Evolutionary conservation across 92 coral and sea anemone species (phyloP).

Genomic region (Chrysogorgia sp.): DNA sequence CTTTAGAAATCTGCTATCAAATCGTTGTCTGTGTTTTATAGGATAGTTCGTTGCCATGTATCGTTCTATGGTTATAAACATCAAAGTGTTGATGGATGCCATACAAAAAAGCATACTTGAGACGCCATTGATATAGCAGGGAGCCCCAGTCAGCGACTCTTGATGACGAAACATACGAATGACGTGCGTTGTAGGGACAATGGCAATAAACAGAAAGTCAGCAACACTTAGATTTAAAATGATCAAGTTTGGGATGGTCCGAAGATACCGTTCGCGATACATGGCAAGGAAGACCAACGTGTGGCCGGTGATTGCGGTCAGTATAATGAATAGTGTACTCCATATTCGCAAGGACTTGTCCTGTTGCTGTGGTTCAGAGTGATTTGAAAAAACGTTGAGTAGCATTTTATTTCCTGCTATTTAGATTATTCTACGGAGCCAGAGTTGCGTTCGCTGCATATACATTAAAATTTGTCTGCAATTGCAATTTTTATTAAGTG

Average conservation of each 20-base stretch:
- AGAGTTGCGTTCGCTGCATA: too few relatives aligned
- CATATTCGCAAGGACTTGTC: conserved; percentile 16
- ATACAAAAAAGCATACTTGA: conserved; percentile 17
- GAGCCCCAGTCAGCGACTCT: background rate
- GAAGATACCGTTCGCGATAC: conserved; percentile 8
- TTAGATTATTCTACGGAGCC: too few relatives aligned
- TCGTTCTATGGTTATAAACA: conserved; percentile 29
- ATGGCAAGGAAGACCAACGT: conserved; percentile 17
- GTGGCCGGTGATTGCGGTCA: conserved; percentile 13
- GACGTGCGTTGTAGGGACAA: conserved; percentile 20
- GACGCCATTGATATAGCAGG: conserved; percentile 25
- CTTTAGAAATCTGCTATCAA: background rate
- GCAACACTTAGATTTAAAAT: conserved; percentile 34
- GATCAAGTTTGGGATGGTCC: conserved; percentile 21
- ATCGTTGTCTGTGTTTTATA: conserved; percentile 4
- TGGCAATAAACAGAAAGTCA: conserved; percentile 25
- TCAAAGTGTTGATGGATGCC: conserved; percentile 2
- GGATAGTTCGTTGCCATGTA: conserved; percentile 42
- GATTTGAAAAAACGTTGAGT: background rate
- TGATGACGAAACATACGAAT: conserved; percentile 18
- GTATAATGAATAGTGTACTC: conserved; percentile 1
- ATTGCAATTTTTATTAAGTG: too few relatives aligned
- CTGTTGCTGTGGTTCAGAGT: background rate
- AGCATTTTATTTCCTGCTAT: too few relatives aligned
- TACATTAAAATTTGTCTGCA: too few relatives aligned